Evolutionary conservation across 2,888 invertebrate genomes (phyloP), one percentile per base, ranked within the genome.

Genomic region (Agrotis exclamationis): DNA sequence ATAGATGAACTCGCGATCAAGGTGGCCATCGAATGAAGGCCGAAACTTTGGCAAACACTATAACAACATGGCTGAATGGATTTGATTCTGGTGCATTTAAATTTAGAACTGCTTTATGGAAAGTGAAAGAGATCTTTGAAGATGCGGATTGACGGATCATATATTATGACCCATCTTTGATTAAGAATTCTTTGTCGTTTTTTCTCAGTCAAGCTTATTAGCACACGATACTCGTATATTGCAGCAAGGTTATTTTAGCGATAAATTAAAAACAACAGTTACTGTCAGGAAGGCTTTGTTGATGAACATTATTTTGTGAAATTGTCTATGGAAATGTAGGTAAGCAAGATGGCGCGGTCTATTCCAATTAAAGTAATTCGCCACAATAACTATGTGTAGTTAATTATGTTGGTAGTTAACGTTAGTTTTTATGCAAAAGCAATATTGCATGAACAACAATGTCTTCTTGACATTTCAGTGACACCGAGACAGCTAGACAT

Each of bases 1-100:
- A 88, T 85, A 87, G 82, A 85, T 85, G 83, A 84, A 84, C 87
- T 86, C 86, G 76, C 86, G 87, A 88, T 89, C 88, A 89, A 88
- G 90, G 88, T 87, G 84, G 83, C 85, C 76, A 78, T 65, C 83
- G 83, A 79, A 76, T 68, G 87, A 89, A 88, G 88, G 89, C 84
- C 87, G 78, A 75, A 76, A 72, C 80, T 86, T 87, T 88, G 89
- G 88, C 88, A 86, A 83, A 78, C 72, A 74, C 53, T 74, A 64
- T 80, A 83, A 77, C 76, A 81, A 77, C 83, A 80, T 79, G 63
- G 63, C 67, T 74, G 72, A 74, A 81, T 71, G 81, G 48, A 63
- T 58, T 69, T 59, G 60, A 65, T 67, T 63, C n/a, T 54, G n/a
- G 67, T 76, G 71, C 74, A 70, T 72, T 80, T 70, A 70, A 63